Percentiles rank a stretch among this genome's conserved stretches.
phyloP scores from a whole-genome alignment of 1,140 invertebrate species.

The Babylonia areolata region DNA sequence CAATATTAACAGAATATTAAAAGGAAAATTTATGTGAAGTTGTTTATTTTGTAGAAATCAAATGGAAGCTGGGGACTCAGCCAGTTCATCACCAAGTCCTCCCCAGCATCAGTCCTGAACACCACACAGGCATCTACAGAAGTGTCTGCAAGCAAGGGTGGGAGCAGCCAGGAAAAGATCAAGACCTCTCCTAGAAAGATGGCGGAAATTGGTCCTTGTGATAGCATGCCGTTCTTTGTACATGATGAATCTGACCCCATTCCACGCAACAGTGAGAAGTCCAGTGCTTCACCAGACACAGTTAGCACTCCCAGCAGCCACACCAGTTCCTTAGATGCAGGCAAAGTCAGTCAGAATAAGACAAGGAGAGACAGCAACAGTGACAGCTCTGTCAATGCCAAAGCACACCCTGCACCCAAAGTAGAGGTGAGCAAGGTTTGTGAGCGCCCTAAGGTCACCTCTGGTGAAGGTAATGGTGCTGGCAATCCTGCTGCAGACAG shows the following conservation, averaged over 20 bases:
- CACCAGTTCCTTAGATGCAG: background rate
- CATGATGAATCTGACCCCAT: slow-evolving; percentile 5
- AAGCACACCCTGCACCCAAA: background rate
- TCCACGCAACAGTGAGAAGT: background rate
- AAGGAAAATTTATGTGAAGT: too few species aligned
- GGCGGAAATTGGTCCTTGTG: slow-evolving; percentile 12
- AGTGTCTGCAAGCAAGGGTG: background rate
- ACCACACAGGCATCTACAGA: background rate
- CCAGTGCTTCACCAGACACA: background rate
- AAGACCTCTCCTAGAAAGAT: slow-evolving; percentile 30
- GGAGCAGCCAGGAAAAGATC: slow-evolving; percentile 9
- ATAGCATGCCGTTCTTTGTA: slow-evolving; percentile 21
- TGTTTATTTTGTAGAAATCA: background rate
- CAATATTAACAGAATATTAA: too few species aligned
- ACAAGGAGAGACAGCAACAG: background rate
- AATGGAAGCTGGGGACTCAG: background rate
- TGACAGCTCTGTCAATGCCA: background rate
- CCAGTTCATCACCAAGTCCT: slow-evolving; percentile 7
- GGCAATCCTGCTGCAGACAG: background rate
- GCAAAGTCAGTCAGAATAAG: background rate
- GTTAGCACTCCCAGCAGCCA: background rate
- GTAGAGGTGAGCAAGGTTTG: background rate
- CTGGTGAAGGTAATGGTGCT: background rate
- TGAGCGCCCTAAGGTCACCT: background rate
- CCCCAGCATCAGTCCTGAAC: background rate